phyloP scores from a whole-genome alignment of 1,140 invertebrate species.

The Babylonia areolata region DNA sequence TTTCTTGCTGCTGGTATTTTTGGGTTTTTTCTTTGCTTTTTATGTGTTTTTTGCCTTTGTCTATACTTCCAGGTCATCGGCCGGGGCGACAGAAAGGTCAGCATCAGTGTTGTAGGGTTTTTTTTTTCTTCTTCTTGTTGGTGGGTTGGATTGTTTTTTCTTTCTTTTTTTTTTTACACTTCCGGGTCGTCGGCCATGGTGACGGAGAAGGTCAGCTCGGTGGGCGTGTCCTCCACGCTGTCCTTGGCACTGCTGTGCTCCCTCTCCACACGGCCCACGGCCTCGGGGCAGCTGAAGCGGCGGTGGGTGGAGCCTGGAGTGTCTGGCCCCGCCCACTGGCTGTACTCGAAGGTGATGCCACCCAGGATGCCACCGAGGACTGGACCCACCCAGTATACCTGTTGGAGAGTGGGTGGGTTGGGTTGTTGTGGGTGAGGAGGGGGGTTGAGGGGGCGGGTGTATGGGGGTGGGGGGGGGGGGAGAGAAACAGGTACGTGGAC shows the following conservation, averaged over 20 bases:
- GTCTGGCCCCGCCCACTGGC: conserved; percentile 43
- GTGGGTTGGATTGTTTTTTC: background rate
- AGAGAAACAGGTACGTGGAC: too few relatives aligned
- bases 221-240: conserved; percentile 44
- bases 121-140: background rate
- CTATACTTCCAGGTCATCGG: too few relatives aligned
- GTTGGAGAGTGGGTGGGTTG: too few relatives aligned
- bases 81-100: too few relatives aligned
- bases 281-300: conserved; percentile 38
- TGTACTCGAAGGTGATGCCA: conserved; percentile 66
- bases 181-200: conserved; percentile 39
- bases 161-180: conserved; percentile 21
- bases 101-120: background rate
- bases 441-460: too few relatives aligned
- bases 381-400: conserved; percentile 76
- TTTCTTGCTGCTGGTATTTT: too few relatives aligned
- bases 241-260: conserved; percentile 38
- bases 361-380: conserved; percentile 70
- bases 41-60: too few relatives aligned
- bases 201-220: conserved; percentile 40
- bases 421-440: too few relatives aligned
- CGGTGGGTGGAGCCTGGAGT: conserved; percentile 29
- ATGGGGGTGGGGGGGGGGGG: too few relatives aligned
- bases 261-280: background rate
- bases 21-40: too few relatives aligned